A percentile compares a stretch with the other conserved stretches of the same genome.
These are phyloP conservation scores for Conomelus anceps DNA, from an alignment of 2,888 invertebrate genomes.

Conservation along the genomic window DNA sequence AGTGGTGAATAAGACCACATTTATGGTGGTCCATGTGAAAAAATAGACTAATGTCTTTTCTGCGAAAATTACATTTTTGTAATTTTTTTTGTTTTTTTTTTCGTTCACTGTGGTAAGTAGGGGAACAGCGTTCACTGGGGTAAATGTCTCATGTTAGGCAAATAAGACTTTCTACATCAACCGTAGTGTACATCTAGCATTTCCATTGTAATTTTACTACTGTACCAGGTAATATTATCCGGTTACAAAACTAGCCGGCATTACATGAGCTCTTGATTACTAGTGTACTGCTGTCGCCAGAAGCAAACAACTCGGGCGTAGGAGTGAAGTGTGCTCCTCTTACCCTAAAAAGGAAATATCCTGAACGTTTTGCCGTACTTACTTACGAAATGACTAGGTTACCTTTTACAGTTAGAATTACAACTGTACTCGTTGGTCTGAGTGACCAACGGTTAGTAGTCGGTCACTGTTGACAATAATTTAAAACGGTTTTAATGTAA, in stretches of 20 bases:
- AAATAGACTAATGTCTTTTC: too few species aligned
- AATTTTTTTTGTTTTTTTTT: too few species aligned
- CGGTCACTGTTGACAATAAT: background rate
- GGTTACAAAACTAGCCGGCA: background rate
- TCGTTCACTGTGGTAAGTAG: background rate
- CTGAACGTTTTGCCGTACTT: background rate
- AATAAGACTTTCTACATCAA: too few species aligned
- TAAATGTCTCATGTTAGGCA: background rate
- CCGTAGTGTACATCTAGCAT: background rate
- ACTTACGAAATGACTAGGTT: background rate
- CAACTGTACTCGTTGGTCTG: background rate
- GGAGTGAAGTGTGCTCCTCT: background rate
- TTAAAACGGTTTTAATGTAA: background rate
- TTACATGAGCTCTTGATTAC: background rate
- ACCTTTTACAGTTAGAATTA: background rate
- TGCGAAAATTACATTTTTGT: too few species aligned
- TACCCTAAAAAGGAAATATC: background rate
- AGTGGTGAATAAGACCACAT: too few species aligned
- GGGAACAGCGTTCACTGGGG: background rate
- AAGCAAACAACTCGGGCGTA: background rate
- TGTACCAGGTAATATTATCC: background rate
- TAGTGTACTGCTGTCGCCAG: background rate
- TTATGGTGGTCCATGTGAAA: background rate
- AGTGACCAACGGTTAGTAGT: background rate
- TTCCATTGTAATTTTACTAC: background rate